Base-by-base conservation (phyloP, 2,888 invertebrate species). In the Pilophorus perplexus region DNA sequence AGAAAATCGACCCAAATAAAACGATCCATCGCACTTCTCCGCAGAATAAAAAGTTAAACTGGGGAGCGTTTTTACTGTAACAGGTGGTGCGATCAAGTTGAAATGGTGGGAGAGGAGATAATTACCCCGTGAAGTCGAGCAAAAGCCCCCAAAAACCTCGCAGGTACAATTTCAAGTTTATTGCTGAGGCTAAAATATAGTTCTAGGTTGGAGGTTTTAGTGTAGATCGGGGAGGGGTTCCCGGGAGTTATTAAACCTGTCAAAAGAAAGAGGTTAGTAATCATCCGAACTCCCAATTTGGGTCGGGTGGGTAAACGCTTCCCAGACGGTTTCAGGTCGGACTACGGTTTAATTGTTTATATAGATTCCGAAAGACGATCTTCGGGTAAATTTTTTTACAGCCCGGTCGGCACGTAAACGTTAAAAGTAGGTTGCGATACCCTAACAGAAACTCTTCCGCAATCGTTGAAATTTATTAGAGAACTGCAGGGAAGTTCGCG, bases 191-290 rank as follows among this genome's bases (percentile, higher is more conserved):
- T 28, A 37, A 55, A 22, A 55, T 55, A 55, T 55, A 38, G 55
- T 33, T 18, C 38, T 20, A 33, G 37, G 23, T 2, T 10, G 12
- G 37, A 3, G 37, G 20, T 18, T 10, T 12, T 38, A 8, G 20
- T 5, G 42, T n/a, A n/a, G n/a, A n/a, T n/a, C n/a, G n/a, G n/a
- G n/a, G n/a, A 25, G 16, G 52, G 28, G 38, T 55, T 3, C 5
- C 16, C 42, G n/a, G 23, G 55, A 55, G 62, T 62, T 44, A 62
- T 62, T 62, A 62, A 62, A 62, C 28, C 62, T 62, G 62, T 62
- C 62, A 62, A 28, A 62, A 62, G 62, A 62, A 62, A 62, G 62
- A 62, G 62, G 62, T 62, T 46, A 46, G 62, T 62, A 62, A 62
- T 62, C 62, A 62, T 27, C 23, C 20, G 20, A 20, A 16, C n/a